These are phyloP conservation scores for Malurus cyaneus DNA, from an alignment of 2,113 vertebrate species.

Conservation along the genomic window DNA sequence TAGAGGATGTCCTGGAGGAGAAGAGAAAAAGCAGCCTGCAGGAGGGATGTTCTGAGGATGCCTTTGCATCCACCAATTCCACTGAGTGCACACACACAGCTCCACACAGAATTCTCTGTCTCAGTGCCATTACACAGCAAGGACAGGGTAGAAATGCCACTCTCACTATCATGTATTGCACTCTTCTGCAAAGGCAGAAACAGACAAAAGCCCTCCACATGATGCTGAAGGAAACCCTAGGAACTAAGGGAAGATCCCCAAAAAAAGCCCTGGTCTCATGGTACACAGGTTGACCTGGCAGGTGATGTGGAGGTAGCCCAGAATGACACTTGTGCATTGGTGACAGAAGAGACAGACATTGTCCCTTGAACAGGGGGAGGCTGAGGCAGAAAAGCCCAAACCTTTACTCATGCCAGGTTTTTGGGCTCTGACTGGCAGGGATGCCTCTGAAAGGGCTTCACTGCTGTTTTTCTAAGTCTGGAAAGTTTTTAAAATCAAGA, in stretches of 20 bases:
- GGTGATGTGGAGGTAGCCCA: not conserved
- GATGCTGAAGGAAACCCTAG: not conserved
- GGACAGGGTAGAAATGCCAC: not conserved
- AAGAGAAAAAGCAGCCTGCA: not conserved
- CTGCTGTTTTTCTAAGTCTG: not conserved
- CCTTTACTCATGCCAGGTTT: not conserved
- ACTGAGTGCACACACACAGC: not conserved
- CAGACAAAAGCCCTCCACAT: not conserved
- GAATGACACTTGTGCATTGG: not conserved
- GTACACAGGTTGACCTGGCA: not conserved
- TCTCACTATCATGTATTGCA: accelerated
- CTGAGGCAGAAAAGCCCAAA: not conserved
- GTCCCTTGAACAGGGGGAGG: not conserved
- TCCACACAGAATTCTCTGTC: not conserved
- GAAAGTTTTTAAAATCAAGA: not conserved
- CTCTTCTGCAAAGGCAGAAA: not conserved
- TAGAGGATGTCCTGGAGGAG: not conserved
- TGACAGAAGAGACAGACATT: not conserved
- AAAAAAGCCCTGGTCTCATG: not conserved
- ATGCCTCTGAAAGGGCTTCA: not conserved
- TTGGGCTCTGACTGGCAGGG: not conserved
- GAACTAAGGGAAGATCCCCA: not conserved
- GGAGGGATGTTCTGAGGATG: not conserved
- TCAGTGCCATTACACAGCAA: not conserved
- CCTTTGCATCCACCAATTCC: not conserved